Evolutionary conservation across 1,140 invertebrate species (phyloP), one percentile per base, ranked within the genome.

Genomic region (Polypedilum pembai): DNA sequence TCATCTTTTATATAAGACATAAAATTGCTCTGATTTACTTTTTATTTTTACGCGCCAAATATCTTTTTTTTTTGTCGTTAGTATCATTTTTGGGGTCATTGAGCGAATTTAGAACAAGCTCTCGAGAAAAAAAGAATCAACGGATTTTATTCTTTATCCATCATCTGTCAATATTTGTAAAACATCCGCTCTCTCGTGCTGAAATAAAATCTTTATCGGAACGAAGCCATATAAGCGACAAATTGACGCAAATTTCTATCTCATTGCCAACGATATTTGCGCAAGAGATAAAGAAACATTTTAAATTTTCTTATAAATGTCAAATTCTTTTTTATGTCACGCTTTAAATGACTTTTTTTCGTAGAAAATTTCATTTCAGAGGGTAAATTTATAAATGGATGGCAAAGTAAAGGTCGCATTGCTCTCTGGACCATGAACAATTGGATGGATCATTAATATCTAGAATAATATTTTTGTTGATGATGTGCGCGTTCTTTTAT

Each of bases 381-480:
- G 24, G 24, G 24, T 33, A 33, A 33, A 33, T 33, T n/a, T 33
- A 5, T 33, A 33, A 33, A 33, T 33, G 24, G 12, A 56, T 56
- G 1, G 20, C 1, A 69, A 69, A 69, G 20, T 5, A 69, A 69
- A 69, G 65, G 65, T 69, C 65, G 65, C 20, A 8, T 5, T 69
- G 65, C 20, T n/a, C 20, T 69, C 65, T 69, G 65, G 65, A 69
- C 65, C 65, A 69, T 69, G 20, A 69, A 69, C n/a, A 20, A 21
- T 69, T 69, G 65, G 65, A 69, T 69, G 65, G 65, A 69, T 69
- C 65, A 69, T 69, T 69, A 69, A 69, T 56, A n/a, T 56, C 12
- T 15, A 56, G 45, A 56, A 56, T n/a, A 56, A 56, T 56, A 56
- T 56, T 15, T 56, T n/a, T 56, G 8, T 15, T 12, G 24, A 33